Conservation (phyloP, 2,797 vertebrate genomes). For the Leucoraja ocellata region DNA sequence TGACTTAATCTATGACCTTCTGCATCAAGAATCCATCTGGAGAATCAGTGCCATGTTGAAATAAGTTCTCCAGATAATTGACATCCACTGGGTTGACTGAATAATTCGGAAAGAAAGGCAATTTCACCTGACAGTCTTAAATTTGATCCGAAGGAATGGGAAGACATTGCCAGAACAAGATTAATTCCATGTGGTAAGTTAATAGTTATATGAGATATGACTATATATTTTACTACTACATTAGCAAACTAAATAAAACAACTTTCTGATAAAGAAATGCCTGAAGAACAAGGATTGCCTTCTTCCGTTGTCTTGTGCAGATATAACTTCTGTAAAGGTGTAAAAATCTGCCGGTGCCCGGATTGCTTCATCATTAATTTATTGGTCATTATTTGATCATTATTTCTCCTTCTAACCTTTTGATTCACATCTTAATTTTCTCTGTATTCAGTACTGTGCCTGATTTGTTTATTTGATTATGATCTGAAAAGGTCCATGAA, state of each 20-base stretch:
- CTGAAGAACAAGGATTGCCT: not conserved
- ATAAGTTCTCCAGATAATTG: not conserved
- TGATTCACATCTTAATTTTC: not conserved
- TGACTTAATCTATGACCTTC: not conserved
- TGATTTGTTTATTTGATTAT: not conserved
- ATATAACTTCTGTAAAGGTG: not conserved
- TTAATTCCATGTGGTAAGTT: conserved; percentile 11
- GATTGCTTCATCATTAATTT: no score
- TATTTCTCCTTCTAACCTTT: no score
- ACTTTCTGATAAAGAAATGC: not conserved
- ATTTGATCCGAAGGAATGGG: not conserved
- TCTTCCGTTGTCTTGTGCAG: not conserved
- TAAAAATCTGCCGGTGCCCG: no score
- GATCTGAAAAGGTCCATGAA: not conserved
- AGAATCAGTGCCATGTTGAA: not conserved
- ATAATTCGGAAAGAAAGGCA: not conserved
- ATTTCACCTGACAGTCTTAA: no score
- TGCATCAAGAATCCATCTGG: not conserved
- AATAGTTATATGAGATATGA: not conserved
- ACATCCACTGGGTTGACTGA: not conserved
- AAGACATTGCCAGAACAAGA: not conserved
- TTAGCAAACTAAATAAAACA: not conserved
- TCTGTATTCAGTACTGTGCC: not conserved
- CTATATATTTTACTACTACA: not conserved
- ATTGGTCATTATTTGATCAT: no score